Evolutionary conservation across 2,888 invertebrate species (phyloP).

Genomic region (Hirudinaria manillensis): DNA sequence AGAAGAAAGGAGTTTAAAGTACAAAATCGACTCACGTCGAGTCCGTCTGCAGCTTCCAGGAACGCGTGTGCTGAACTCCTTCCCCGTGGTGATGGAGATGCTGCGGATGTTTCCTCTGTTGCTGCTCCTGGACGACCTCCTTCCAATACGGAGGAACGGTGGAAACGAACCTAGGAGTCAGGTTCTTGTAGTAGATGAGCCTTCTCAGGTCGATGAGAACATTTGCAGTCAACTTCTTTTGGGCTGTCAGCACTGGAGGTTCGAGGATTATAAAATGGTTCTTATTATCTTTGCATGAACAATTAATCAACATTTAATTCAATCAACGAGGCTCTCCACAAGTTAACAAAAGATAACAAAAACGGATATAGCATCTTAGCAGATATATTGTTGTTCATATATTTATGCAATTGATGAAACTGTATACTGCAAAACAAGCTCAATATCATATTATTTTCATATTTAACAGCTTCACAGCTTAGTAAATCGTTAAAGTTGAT

Average conservation of each 20-base stretch:
- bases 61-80: conserved; percentile 70
- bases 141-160: conserved; percentile 90
- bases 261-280: background rate
- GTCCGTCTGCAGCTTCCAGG: conserved; percentile 81
- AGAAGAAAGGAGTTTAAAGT: background rate
- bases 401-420: too few relatives aligned
- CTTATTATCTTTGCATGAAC: too few relatives aligned
- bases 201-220: conserved; percentile 65
- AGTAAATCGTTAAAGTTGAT: too few relatives aligned
- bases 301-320: too few relatives aligned
- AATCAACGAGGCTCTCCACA: too few relatives aligned
- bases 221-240: conserved; percentile 59
- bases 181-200: conserved; percentile 70
- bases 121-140: conserved; percentile 81
- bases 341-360: too few relatives aligned
- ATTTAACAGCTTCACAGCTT: too few relatives aligned
- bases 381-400: too few relatives aligned
- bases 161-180: conserved; percentile 69
- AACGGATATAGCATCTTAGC: too few relatives aligned
- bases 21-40: conserved; percentile 56
- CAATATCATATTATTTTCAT: too few relatives aligned
- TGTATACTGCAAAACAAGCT: too few relatives aligned
- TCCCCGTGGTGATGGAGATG: conserved; percentile 65
- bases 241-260: conserved; percentile 45
- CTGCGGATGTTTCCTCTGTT: conserved; percentile 80